These are phyloP conservation scores for Ranitomeya imitator DNA, from an alignment of 2,113 vertebrate genomes.

Conservation along the genomic window DNA sequence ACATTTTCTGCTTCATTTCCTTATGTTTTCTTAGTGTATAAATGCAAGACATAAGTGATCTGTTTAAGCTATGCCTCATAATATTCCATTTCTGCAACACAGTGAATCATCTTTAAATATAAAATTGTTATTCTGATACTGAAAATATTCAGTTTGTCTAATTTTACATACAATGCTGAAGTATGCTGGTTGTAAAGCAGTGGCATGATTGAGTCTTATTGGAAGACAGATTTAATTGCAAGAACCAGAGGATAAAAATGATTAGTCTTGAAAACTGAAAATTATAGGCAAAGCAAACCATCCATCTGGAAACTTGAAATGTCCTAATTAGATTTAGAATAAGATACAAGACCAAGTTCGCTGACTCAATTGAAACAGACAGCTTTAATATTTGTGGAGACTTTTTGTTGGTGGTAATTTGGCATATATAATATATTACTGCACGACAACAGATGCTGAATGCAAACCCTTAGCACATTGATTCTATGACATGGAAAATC, in stretches of 20 bases:
- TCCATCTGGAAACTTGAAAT: slow-evolving; percentile 62
- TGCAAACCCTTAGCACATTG: neutral
- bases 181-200: neutral
- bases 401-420: slow-evolving; percentile 47
- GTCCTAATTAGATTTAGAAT: slow-evolving; percentile 63
- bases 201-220: slow-evolving; percentile 59
- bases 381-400: slow-evolving; percentile 46
- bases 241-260: slow-evolving; percentile 61
- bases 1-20: neutral
- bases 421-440: slow-evolving; percentile 18
- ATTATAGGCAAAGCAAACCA: slow-evolving; percentile 59
- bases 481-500: slow-evolving; percentile 13
- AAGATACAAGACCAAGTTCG: slow-evolving; percentile 66
- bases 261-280: slow-evolving; percentile 61
- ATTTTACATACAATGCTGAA: slow-evolving; percentile 15
- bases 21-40: neutral
- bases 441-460: slow-evolving; percentile 23
- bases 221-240: slow-evolving; percentile 60
- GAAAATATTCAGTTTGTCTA: neutral
- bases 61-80: neutral
- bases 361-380: slow-evolving; percentile 58
- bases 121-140: neutral
- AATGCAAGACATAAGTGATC: neutral
- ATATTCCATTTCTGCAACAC: neutral
- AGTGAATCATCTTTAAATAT: neutral